Conservation (phyloP, 2,888 invertebrate species). For the Callyntrura sp. region DNA sequence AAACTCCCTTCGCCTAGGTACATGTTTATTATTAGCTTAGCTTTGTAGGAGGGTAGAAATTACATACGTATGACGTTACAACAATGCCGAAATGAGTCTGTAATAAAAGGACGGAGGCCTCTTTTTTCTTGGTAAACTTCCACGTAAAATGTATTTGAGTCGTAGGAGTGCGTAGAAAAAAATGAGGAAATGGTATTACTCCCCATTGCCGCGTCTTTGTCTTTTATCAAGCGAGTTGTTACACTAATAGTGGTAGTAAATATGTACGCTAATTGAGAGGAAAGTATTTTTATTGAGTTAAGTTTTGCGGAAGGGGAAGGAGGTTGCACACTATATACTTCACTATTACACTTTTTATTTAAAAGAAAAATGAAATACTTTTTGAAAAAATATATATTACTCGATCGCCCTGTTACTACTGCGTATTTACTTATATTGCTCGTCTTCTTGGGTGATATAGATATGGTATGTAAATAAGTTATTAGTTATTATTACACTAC, state of each 20-base stretch:
- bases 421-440: neutral
- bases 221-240: neutral
- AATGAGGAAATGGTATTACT: constrained; percentile 19
- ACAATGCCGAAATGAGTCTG: neutral
- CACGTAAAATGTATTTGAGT: neutral
- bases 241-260: neutral
- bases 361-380: neutral
- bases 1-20: too few species aligned
- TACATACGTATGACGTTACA: neutral
- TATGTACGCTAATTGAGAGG: neutral
- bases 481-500: neutral
- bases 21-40: too few species aligned
- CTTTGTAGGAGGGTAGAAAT: too few species aligned
- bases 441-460: constrained; percentile 20
- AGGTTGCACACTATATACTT: constrained; percentile 53
- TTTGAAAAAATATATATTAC: neutral
- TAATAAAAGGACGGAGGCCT: neutral
- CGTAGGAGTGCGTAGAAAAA: neutral
- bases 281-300: constrained; percentile 46
- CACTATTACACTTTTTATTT: neutral
- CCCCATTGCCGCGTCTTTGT: neutral
- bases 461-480: neutral
- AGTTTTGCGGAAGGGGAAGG: constrained; percentile 74
- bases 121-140: neutral
- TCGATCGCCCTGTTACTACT: neutral